Conservation (phyloP, 2,113 vertebrate species). For the Tetrax tetrax region DNA sequence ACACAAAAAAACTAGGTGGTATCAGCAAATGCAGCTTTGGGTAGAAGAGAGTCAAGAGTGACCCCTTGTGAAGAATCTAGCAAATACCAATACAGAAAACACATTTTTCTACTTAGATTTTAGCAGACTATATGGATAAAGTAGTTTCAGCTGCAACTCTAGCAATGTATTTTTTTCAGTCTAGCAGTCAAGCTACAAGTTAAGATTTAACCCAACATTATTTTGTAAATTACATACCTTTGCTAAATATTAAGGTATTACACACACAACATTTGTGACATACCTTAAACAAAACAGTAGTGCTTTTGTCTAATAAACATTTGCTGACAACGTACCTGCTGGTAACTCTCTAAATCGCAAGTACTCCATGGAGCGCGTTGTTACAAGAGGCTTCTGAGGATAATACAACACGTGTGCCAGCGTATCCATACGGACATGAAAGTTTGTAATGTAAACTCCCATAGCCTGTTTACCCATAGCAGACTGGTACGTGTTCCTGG, state of each 20-base stretch:
- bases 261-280: background rate
- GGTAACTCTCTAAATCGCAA: constrained; percentile 95
- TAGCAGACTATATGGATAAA: background rate
- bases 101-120: background rate
- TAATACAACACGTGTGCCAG: constrained; percentile 97
- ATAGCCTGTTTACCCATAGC: constrained; percentile 99
- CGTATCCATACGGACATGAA: constrained; percentile 97
- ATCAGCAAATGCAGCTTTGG: background rate
- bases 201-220: background rate
- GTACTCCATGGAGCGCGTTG: constrained; percentile 97
- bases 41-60: background rate
- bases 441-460: constrained; percentile 99
- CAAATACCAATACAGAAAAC: background rate
- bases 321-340: constrained; percentile 79
- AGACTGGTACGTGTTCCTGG: constrained; percentile 98
- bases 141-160: background rate
- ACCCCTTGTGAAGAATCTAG: constrained; percentile 47
- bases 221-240: background rate
- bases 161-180: background rate
- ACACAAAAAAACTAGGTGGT: background rate
- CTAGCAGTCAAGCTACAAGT: background rate
- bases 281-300: background rate
- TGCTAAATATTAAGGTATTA: background rate
- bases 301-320: background rate
- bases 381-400: constrained; percentile 97